Evolutionary conservation across 1,140 invertebrate species (phyloP).

Genomic region (Oryctes rhinoceros): DNA sequence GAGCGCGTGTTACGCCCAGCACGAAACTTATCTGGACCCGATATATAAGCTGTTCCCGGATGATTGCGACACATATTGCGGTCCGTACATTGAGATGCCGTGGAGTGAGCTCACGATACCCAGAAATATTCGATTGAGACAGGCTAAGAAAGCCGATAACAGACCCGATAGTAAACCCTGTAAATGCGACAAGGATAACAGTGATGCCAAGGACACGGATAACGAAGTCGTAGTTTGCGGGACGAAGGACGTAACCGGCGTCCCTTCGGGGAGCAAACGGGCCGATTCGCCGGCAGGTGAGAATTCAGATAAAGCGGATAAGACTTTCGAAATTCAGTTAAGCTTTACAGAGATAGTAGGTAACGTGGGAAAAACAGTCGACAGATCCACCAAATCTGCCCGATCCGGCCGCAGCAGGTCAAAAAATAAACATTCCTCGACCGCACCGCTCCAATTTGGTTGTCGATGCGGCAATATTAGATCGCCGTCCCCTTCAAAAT

Average conservation of each 20-base stretch:
- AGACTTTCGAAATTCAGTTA: conserved; percentile 30
- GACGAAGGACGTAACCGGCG: not conserved
- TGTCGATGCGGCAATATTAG: not conserved
- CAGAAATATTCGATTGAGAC: conserved; percentile 23
- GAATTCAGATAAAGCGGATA: conserved; percentile 3
- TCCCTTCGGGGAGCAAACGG: no score
- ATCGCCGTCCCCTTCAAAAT: not conserved
- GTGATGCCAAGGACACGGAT: not conserved
- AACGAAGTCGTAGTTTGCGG: conserved; percentile 5
- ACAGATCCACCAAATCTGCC: not conserved
- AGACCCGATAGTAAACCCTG: not conserved
- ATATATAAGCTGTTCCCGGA: conserved; percentile 29
- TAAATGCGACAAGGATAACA: not conserved
- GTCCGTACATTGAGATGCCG: conserved; percentile 33
- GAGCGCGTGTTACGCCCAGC: not conserved
- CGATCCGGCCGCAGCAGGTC: not conserved
- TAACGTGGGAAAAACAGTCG: not conserved
- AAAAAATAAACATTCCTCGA: not conserved
- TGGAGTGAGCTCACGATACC: conserved; percentile 28
- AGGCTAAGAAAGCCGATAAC: not conserved
- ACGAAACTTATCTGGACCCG: conserved; percentile 27
- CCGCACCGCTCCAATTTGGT: not conserved
- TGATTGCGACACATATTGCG: conserved; percentile 36
- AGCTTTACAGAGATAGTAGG: conserved; percentile 19
- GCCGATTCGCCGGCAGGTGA: not conserved